phyloP scores from a whole-genome alignment of 2,888 invertebrate species.

The Heterodera filipjevi region DNA sequence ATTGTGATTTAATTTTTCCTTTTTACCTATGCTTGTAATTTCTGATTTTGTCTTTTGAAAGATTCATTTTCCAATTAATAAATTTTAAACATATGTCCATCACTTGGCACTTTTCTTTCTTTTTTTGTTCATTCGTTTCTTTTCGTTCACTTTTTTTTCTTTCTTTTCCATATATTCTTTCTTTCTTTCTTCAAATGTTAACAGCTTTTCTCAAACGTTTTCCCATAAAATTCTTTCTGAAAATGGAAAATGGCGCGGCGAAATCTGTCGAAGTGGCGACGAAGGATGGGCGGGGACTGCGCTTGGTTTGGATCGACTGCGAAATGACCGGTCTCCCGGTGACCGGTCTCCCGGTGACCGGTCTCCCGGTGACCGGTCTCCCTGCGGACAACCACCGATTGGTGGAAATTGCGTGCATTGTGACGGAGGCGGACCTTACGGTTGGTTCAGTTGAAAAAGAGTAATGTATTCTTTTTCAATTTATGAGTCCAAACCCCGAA shows the following conservation, averaged over 20 bases:
- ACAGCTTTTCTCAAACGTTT: slow-evolving; percentile 12
- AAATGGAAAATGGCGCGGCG: neutral
- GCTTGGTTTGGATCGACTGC: slow-evolving; percentile 59
- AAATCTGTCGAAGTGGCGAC: neutral
- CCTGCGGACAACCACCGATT: slow-evolving; percentile 75
- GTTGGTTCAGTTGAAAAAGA: slow-evolving; percentile 66
- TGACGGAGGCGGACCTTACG: slow-evolving; percentile 75
- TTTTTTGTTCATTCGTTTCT: neutral
- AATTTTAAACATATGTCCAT: neutral
- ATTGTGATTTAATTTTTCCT: too few relatives aligned
- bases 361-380: slow-evolving; percentile 80
- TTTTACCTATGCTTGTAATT: too few relatives aligned
- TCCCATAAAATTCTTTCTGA: neutral
- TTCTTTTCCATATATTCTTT: neutral
- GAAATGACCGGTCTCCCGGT: slow-evolving; percentile 83
- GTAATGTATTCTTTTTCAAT: neutral
- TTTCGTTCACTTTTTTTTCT: neutral
- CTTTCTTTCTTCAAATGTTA: neutral
- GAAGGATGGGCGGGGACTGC: neutral
- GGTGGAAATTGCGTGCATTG: slow-evolving; percentile 84
- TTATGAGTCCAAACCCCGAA: neutral
- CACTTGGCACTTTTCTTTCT: neutral
- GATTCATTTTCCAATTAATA: neutral
- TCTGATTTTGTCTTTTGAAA: too few relatives aligned
- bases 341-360: slow-evolving; percentile 86